Evolutionary conservation across 2,113 vertebrate genomes (phyloP).

Genomic region (Xenopus borealis): DNA sequence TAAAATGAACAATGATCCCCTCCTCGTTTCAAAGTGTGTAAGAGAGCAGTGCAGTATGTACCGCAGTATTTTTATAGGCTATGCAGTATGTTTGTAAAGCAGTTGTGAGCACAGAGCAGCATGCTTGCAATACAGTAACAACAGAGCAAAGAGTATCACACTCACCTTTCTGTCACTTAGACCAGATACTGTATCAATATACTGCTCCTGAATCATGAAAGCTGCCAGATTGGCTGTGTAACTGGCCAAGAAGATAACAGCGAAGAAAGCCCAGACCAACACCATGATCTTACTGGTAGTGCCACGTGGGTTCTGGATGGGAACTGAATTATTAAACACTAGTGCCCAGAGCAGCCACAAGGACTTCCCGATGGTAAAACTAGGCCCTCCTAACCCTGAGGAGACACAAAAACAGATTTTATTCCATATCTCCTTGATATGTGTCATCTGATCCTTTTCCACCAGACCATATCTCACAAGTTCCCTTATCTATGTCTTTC

Average conservation of each 20-base stretch:
- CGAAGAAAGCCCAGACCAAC: constrained; percentile 95
- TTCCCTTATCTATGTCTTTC: too few relatives aligned
- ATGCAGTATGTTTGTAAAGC: too few relatives aligned
- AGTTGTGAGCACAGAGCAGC: too few relatives aligned
- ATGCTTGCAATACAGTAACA: too few relatives aligned
- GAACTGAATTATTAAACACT: constrained; percentile 98
- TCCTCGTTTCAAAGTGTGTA: too few relatives aligned
- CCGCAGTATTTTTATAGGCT: too few relatives aligned
- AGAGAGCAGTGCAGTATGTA: too few relatives aligned
- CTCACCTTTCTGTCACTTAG: constrained; percentile 96
- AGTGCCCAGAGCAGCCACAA: constrained; percentile 97
- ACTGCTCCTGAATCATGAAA: constrained; percentile 99
- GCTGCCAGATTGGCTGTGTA: constrained; percentile 96
- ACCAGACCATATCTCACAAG: too few relatives aligned
- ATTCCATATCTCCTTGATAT: background rate
- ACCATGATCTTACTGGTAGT: constrained; percentile 99
- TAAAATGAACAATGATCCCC: too few relatives aligned
- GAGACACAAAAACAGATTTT: background rate
- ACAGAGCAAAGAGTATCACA: background rate
- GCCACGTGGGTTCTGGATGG: constrained; percentile 94
- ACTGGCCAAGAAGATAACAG: constrained; percentile 95
- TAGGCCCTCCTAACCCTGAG: constrained; percentile 84
- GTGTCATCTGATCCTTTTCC: background rate
- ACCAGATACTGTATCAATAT: constrained; percentile 94
- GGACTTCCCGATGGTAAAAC: constrained; percentile 95